These are phyloP conservation scores for Xiphias gladius DNA, from an alignment of 2,113 vertebrate genomes.

Conservation along the genomic window DNA sequence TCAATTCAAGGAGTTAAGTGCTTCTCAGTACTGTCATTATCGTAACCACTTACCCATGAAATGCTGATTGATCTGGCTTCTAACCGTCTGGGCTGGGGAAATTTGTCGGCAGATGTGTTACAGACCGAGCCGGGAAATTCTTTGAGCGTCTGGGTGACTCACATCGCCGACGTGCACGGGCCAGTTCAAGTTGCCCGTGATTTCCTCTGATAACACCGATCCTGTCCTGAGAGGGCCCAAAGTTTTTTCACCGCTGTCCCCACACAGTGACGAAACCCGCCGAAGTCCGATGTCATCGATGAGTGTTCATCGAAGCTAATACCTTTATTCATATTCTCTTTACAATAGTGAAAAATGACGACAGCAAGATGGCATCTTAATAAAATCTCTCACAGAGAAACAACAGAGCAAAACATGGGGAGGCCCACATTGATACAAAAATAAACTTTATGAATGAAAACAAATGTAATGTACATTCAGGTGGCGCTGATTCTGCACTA, in stretches of 20 bases:
- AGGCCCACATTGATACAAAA: constrained; percentile 73
- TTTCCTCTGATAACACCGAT: constrained; percentile 40
- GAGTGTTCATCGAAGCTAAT: constrained; percentile 59
- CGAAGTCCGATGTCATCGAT: neutral
- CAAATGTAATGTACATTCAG: constrained; percentile 70
- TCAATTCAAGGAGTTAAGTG: neutral
- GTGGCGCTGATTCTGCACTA: constrained; percentile 54
- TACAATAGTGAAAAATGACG: constrained; percentile 75
- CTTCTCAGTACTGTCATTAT: neutral
- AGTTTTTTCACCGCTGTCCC: neutral
- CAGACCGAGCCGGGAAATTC: neutral
- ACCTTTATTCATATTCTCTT: constrained; percentile 83
- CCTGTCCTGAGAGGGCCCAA: constrained; percentile 10
- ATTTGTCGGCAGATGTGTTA: neutral
- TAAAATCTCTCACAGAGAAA: constrained; percentile 86
- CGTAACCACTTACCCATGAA: neutral
- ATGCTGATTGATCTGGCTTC: neutral
- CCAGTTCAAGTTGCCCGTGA: constrained; percentile 15
- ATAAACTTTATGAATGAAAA: constrained; percentile 68
- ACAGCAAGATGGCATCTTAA: constrained; percentile 51
- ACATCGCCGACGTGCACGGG: neutral
- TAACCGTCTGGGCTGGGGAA: neutral
- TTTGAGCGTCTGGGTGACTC: too few species aligned
- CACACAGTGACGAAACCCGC: neutral
- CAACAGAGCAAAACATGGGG: constrained; percentile 67